Conservation (phyloP, 2,888 invertebrate species). For the Cactoblastis cactorum region DNA sequence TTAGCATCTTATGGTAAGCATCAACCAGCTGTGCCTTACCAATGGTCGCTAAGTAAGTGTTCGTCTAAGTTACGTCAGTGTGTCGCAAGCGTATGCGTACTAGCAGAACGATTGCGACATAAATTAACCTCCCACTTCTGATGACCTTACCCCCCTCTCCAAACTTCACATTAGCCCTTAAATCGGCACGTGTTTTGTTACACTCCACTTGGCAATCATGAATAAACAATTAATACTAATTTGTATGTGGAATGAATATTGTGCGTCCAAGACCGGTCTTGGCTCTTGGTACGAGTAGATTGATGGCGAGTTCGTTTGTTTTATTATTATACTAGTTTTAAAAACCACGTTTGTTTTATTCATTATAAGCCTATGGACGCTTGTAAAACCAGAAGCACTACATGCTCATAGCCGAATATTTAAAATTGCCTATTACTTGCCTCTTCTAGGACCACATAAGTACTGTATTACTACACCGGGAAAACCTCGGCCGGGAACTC, state of each 20-base stretch:
- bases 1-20: background rate
- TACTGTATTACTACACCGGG: too few relatives aligned
- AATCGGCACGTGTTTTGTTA: slow-evolving; percentile 19
- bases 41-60: background rate
- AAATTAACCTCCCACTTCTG: slow-evolving; percentile 26
- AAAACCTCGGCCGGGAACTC: too few relatives aligned
- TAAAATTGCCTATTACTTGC: too few relatives aligned
- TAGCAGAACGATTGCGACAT: slow-evolving; percentile 49
- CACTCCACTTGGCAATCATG: slow-evolving; percentile 9
- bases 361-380: too few relatives aligned
- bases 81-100: slow-evolving; percentile 41
- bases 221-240: slow-evolving; percentile 4
- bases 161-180: slow-evolving; percentile 15
- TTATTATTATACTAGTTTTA: too few relatives aligned
- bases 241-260: slow-evolving; percentile 12
- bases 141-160: slow-evolving; percentile 14
- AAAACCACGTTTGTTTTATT: too few relatives aligned
- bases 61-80: slow-evolving; percentile 42
- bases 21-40: background rate
- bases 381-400: too few relatives aligned
- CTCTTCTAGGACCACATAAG: too few relatives aligned
- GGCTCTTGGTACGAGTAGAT: slow-evolving; percentile 2
- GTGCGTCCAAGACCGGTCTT: background rate
- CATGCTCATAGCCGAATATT: too few relatives aligned
- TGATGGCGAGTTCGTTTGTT: background rate